Base-by-base conservation (phyloP, 2,888 invertebrate species). In the Mamestra brassicae region DNA sequence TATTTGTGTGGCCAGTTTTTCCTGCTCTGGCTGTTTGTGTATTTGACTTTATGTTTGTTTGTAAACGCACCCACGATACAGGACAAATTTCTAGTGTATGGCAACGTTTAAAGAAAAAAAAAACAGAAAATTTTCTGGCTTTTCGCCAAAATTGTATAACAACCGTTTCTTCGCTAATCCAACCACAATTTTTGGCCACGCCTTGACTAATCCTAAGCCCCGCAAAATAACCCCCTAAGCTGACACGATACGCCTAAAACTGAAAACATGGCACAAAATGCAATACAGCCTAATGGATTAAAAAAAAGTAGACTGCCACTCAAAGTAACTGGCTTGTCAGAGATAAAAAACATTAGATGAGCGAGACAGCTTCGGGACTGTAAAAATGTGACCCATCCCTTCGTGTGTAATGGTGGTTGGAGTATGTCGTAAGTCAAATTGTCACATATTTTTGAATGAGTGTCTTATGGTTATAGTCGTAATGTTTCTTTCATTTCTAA, bases 211-310 rank as follows among this genome's bases (percentile, higher is more conserved):
- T 45, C n/a, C n/a, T 8, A 61, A 45, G 11, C 2, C 15, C 17
- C 34, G 36, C 7, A 10, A 17, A 8, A 47, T 6, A n/a, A n/a
- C n/a, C n/a, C n/a, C 34, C 15, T 26, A 65, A 65, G 10, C 67
- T 42, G 34, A 74, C 52, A 58, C 11, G 45, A 10, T 34, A 52
- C 34, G 26, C 1, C 38, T 52, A 26, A 58, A 66, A 62, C n/a
- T 54, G n/a, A 58, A 69, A 54, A 78, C 17, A 47, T 11, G 34
- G 38, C 52, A 57, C 10, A 68, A 83, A 66, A 65, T 82, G 83
- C 81, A 83, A 83, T 81, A 71, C 63, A 73, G 55, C 73, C 63
- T 88, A 87, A 88, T 88, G 87, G 85, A 85, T 85, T 81, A 78
- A 83, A 87, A 86, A 86, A 83, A 80, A 61, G 58, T 54, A 67